phyloP scores from a whole-genome alignment of 1,140 invertebrate genomes.

The Pomacea maculata region DNA sequence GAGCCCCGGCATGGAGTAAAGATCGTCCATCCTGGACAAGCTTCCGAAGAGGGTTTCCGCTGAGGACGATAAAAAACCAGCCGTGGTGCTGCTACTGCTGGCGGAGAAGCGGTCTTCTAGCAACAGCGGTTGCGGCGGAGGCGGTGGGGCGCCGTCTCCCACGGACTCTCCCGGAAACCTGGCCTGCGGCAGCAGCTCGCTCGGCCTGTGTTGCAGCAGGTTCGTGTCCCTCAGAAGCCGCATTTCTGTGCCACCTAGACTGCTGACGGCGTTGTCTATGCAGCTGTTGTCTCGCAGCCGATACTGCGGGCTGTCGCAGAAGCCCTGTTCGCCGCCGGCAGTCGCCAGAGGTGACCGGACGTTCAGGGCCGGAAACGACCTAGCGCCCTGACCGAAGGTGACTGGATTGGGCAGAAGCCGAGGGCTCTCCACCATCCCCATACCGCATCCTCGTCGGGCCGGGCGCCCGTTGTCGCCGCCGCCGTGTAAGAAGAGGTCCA shows the following conservation, averaged over 20 bases:
- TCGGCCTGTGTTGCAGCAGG: not conserved
- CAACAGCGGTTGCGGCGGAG: not conserved
- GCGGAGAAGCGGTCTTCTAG: not conserved
- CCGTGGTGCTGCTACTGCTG: constrained; percentile 5
- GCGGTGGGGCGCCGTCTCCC: not conserved
- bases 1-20: not conserved
- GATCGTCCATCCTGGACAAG: constrained; percentile 14
- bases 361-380: not conserved
- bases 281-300: constrained; percentile 6
- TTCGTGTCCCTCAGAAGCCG: not conserved
- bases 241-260: not conserved
- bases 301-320: not conserved
- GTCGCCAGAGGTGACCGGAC: not conserved
- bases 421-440: not conserved
- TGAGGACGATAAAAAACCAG: constrained; percentile 7
- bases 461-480: not conserved
- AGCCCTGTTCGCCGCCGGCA: not conserved
- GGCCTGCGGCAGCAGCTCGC: not conserved
- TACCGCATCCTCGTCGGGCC: not conserved
- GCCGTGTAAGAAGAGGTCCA: constrained; percentile 11
- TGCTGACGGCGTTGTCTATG: not conserved
- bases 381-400: not conserved
- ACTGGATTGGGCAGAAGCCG: not conserved
- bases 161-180: not conserved
- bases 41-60: constrained; percentile 14